Evolutionary conservation across 2,113 vertebrate genomes (phyloP).

Genomic region (Clarias macrocephalus): DNA sequence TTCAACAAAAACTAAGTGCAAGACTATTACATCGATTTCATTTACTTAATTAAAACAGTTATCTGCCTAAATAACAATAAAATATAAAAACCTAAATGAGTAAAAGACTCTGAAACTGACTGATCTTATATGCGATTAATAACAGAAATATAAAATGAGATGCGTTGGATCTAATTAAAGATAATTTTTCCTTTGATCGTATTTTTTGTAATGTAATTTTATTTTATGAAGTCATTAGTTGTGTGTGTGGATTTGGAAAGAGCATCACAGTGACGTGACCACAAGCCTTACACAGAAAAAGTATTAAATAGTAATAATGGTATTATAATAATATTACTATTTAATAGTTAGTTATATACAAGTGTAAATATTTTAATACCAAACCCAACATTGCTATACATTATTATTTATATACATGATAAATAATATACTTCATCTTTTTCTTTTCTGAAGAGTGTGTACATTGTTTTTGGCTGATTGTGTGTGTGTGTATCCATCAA

Average conservation of each 20-base stretch:
- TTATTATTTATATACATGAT: too few species aligned
- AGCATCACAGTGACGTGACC: neutral
- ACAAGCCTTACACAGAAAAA: neutral
- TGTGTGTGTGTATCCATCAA: neutral
- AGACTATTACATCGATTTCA: neutral
- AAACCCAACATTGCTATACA: too few species aligned
- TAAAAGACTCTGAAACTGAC: neutral
- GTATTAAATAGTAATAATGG: too few species aligned
- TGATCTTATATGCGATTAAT: neutral
- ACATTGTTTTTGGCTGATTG: neutral
- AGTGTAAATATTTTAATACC: too few species aligned
- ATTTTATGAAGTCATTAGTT: neutral
- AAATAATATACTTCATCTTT: too few species aligned
- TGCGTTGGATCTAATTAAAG: neutral
- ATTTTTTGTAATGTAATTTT: neutral
- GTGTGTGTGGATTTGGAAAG: neutral
- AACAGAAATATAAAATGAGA: neutral
- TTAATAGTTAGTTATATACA: too few species aligned
- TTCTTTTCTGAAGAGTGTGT: too few species aligned
- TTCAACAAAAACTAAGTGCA: neutral
- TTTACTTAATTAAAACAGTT: neutral
- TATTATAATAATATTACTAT: too few species aligned
- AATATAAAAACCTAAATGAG: neutral
- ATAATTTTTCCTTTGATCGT: neutral
- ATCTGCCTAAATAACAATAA: neutral